Percentiles rank a stretch among this genome's conserved stretches.
These are phyloP conservation scores for Phocoena phocoena DNA, from an alignment of 2,113 vertebrate genomes.

Conservation along the genomic window DNA sequence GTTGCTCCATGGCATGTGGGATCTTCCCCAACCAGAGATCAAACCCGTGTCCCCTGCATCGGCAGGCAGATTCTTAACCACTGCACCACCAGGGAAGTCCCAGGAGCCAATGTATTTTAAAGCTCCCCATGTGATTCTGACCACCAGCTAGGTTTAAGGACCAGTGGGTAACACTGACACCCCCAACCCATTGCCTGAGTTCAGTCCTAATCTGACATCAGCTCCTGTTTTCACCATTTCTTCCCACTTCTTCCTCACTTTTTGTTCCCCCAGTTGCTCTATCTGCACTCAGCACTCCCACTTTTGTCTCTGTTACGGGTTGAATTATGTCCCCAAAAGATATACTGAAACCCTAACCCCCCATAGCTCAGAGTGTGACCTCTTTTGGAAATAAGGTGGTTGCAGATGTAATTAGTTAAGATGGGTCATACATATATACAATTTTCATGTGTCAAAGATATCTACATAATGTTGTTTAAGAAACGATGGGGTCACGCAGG, in stretches of 20 bases:
- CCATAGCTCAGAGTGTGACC: neutral
- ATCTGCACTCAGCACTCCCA: neutral
- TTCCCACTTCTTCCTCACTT: neutral
- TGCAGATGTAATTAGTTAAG: neutral
- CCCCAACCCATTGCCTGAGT: neutral
- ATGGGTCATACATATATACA: neutral
- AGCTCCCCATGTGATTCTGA: neutral
- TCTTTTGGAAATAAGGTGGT: neutral
- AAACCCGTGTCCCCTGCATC: too few species aligned
- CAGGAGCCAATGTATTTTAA: neutral
- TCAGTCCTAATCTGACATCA: neutral
- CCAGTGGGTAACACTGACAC: too few species aligned
- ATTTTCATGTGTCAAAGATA: neutral
- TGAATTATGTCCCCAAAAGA: neutral
- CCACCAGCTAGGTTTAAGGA: neutral
- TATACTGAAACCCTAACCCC: neutral
- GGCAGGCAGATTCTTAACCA: too few species aligned
- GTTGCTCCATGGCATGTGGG: too few species aligned
- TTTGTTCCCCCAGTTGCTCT: too few species aligned
- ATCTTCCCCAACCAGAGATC: too few species aligned
- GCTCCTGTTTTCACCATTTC: neutral
- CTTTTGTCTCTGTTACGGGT: neutral
- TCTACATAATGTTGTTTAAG: neutral
- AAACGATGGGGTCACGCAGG: neutral
- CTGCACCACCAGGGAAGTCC: too few species aligned